A percentile compares a stretch with the other conserved stretches of the same genome.
phyloP scores from a whole-genome alignment of 2,888 invertebrate genomes.

The Phyllotreta striolata region DNA sequence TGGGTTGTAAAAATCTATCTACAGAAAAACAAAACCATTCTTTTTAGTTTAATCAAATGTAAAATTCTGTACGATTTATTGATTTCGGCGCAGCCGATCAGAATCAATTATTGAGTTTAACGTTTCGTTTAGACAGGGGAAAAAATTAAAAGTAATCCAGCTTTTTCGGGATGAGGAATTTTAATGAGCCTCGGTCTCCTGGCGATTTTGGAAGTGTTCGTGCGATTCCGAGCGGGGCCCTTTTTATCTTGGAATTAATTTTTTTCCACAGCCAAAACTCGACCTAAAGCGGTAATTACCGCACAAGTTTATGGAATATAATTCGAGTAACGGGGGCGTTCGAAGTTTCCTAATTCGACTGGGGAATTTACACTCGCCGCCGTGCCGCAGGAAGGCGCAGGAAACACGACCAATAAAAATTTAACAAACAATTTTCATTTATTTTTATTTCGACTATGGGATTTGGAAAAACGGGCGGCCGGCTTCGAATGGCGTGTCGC shows the following conservation, averaged over 20 bases:
- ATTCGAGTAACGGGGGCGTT: conserved; percentile 19
- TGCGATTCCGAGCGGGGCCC: conserved; percentile 6
- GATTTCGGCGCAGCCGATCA: no score
- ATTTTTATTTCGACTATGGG: conserved; percentile 24
- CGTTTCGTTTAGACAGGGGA: no score
- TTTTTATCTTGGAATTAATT: conserved; percentile 36
- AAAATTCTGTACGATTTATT: no score
- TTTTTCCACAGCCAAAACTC: conserved; percentile 25
- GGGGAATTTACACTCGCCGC: conserved; percentile 11
- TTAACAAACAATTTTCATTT: conserved; percentile 21
- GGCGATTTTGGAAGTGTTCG: conserved; percentile 8
- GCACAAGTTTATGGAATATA: conserved; percentile 25
- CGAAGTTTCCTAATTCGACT: conserved; percentile 21
- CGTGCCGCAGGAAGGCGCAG: conserved; percentile 8
- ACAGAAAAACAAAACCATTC: no score
- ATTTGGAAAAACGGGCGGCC: conserved; percentile 10
- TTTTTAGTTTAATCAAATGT: no score
- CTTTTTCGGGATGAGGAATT: neutral
- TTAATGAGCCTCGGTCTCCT: conserved; percentile 9
- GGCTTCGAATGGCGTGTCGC: conserved; percentile 14
- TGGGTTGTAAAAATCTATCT: neutral
- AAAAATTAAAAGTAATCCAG: no score
- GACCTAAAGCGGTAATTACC: conserved; percentile 28
- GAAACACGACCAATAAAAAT: conserved; percentile 16
- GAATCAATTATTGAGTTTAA: no score